Evolutionary conservation across 2,797 vertebrate species (phyloP).

Genomic region (Coranthus polyacanthus): DNA sequence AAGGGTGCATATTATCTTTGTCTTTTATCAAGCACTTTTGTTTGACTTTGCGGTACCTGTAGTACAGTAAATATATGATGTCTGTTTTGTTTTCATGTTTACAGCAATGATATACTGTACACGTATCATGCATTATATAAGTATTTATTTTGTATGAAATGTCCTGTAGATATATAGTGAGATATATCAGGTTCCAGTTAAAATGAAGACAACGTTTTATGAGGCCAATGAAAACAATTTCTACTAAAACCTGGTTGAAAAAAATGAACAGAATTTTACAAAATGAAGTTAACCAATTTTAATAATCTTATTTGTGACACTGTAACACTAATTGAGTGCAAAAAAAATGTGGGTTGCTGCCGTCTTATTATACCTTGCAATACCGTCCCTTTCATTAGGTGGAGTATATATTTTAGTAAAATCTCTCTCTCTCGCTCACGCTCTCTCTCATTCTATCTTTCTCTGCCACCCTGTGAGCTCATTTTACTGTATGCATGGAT

Average conservation of each 20-base stretch:
- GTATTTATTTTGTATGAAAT: conserved; percentile 83
- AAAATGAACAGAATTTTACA: conserved; percentile 58
- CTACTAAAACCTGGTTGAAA: conserved; percentile 54
- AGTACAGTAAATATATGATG: conserved; percentile 75
- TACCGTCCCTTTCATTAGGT: conserved; percentile 68
- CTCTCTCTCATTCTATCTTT: conserved; percentile 22
- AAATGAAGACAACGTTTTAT: conserved; percentile 46
- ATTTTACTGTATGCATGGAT: conserved; percentile 83
- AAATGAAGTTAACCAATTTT: conserved; percentile 56
- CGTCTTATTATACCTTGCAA: conserved; percentile 73
- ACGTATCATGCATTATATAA: conserved; percentile 76
- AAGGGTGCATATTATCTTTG: conserved; percentile 64
- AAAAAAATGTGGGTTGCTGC: conserved; percentile 74
- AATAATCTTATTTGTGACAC: conserved; percentile 75
- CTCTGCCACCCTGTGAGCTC: conserved; percentile 60
- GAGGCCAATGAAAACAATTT: conserved; percentile 50
- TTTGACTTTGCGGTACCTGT: conserved; percentile 73
- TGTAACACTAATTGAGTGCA: conserved; percentile 71
- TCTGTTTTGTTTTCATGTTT: conserved; percentile 80
- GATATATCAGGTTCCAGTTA: conserved; percentile 70
- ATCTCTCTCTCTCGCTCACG: conserved; percentile 20
- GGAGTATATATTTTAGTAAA: conserved; percentile 70
- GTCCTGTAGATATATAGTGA: conserved; percentile 68
- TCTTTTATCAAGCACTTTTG: conserved; percentile 76
- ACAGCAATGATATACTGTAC: conserved; percentile 76